Conservation (phyloP, 2,888 invertebrate species). For the Tuberolachnus salignus region DNA sequence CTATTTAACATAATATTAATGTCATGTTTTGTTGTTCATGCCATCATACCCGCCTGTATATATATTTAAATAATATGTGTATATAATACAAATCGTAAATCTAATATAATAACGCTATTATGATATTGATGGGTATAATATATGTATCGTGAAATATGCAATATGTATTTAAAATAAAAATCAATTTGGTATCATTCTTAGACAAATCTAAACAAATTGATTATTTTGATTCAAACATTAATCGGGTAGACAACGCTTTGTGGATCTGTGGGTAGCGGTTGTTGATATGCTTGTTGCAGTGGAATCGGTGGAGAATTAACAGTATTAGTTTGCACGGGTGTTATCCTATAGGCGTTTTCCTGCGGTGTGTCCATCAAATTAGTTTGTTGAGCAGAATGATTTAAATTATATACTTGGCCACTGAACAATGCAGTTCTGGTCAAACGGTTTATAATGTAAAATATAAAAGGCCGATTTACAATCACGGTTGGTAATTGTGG, state of each 20-base stretch:
- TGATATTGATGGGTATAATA: too few relatives aligned
- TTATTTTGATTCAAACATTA: not conserved
- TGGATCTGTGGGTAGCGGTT: not conserved
- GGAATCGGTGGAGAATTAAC: too few relatives aligned
- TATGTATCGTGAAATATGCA: too few relatives aligned
- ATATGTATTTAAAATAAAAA: too few relatives aligned
- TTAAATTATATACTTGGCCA: constrained; percentile 27
- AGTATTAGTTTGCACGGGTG: too few relatives aligned
- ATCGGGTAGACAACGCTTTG: not conserved
- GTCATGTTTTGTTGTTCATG: not conserved
- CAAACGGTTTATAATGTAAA: constrained; percentile 34
- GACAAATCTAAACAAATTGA: not conserved
- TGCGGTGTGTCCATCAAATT: too few relatives aligned
- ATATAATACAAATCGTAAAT: too few relatives aligned
- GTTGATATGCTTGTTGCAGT: not conserved
- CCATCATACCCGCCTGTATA: not conserved
- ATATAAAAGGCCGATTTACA: constrained; percentile 37
- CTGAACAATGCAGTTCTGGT: constrained; percentile 26
- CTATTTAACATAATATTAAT: not conserved
- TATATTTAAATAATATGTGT: not conserved
- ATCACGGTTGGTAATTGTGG: constrained; percentile 4
- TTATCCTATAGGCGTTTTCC: too few relatives aligned
- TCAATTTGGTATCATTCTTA: too few relatives aligned
- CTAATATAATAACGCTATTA: too few relatives aligned
- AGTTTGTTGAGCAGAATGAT: not conserved